Evolutionary conservation across 2,113 vertebrate genomes (phyloP), one percentile per base, ranked within the genome.

Genomic region (Oenanthe oenanthe): DNA sequence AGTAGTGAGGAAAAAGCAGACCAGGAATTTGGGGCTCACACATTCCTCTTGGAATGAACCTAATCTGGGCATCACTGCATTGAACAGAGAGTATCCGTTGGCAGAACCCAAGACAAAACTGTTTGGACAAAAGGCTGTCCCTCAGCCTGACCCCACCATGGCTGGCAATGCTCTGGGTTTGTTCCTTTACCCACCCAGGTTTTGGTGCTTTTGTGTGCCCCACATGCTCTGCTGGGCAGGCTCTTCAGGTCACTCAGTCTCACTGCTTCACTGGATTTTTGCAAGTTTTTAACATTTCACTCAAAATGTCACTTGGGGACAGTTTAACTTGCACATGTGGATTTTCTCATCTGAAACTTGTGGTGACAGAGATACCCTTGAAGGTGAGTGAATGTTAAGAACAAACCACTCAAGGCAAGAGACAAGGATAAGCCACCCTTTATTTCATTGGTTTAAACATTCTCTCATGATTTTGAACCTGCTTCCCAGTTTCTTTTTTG

Each of bases 111-210:
- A 36, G 45, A 50, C 16, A 63, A 31, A 0, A 10, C 14, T 31
- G n/a, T 54, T 1, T 0, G 21, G 34, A 54, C 1, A 5, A 43
- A 28, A 40, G 21, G 6, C 4, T 34, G 5, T 47, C 16, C 34
- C 58, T 75, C 26, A 61, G 43, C 36, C 51, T 54, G 75, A 14
- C 7, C 14, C 11, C 22, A 17, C 56, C 62, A 34, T 2, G 7
- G 36, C 3, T 43, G 84, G 26, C 12, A 77, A 4, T 1, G 1
- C 15, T 51, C 40, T 34, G 48, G 10, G 9, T 47, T 94, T 58
- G 34, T 12, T 74, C 18, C 32, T 90, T 90, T 79, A 28, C n/a
- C 9, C 53, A 75, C 2, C 3, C 20, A 56, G 7, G 6, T 66
- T 88, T 76, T 65, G 24, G 4, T 88, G 38, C 38, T 29, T 67